Base-by-base conservation (phyloP, 2,797 vertebrate genomes). In the Synanceia verrucosa region DNA sequence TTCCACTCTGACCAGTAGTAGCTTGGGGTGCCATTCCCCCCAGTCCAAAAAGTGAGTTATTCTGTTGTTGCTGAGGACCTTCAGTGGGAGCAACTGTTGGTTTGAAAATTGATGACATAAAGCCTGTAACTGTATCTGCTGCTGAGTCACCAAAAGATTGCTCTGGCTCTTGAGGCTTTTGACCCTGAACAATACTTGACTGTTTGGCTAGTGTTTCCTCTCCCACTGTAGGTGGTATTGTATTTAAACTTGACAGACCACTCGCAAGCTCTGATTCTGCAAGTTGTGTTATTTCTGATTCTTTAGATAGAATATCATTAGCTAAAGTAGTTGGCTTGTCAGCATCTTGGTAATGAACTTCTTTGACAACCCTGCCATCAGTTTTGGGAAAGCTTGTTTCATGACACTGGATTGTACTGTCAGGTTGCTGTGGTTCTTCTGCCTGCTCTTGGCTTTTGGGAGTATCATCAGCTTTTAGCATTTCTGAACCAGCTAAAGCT, bases 71-170 rank as follows among this genome's bases (percentile, higher is more conserved):
- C 33, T 86, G 94, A 50, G 88, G 60, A 67, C 53, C 70, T 74
- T 83, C 80, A 51, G 91, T 51, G 58, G 93, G 81, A 74, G 56
- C 26, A 76, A 77, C 33, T 64, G 84, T 44, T 70, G 87, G 86
- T 78, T 93, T 94, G 72, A 95, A 93, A 64, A 93, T 83, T 3
- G 92, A 81, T 50, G 93, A 95, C 92, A 97, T 90, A 73, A 98
- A 96, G 24, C 94, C 95, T 82, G 96, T 95, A 84, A 99, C 92
- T 73, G 94, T 91, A 86, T 97, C 96, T 81, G 93, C 89, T 63
- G 96, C 93, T 64, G 95, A 93, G 67, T 94, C 94, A 52, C 93
- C 76, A 6, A 93, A 70, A 0, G 93, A 92, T 84, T 93, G 96
- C 12, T 96, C 95, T 75, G 81, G 69, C 44, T 93, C 90, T 29